Conservation (phyloP, 1,140 invertebrate species). For the Zaprionus vittiger region DNA sequence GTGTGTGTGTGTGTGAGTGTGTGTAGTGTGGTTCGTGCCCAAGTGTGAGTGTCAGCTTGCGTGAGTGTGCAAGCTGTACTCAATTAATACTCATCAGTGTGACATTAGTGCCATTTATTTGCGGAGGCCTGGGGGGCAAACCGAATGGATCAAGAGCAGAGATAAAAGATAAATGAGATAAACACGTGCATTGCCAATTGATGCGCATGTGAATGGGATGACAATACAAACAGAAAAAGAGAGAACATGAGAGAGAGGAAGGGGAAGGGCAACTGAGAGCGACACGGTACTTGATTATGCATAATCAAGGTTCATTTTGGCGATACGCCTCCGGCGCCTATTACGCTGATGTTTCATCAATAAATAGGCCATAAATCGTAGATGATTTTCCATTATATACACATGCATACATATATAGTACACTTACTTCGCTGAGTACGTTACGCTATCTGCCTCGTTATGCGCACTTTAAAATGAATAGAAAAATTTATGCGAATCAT, state of each 20-base stretch:
- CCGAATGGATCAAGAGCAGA: conserved; percentile 42
- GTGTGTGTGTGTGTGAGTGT: conserved; percentile 4
- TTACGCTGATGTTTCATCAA: conserved; percentile 39
- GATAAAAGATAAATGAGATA: conserved; percentile 57
- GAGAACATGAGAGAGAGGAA: not conserved
- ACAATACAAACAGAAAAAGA: not conserved
- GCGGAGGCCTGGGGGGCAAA: conserved; percentile 15
- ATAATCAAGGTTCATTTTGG: conserved; percentile 61
- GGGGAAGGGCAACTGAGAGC: not conserved
- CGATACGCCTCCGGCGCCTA: conserved; percentile 21
- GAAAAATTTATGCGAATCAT: conserved; percentile 43
- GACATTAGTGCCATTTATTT: conserved; percentile 77
- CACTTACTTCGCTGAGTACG: not conserved
- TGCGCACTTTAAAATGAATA: conserved; percentile 58
- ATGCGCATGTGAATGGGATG: conserved; percentile 21
- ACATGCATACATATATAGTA: not conserved
- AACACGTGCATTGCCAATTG: conserved; percentile 69
- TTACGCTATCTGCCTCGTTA: conserved; percentile 3
- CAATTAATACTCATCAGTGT: conserved; percentile 82
- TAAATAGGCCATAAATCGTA: conserved; percentile 63
- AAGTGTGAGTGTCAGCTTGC: conserved; percentile 15
- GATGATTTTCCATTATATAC: conserved; percentile 30
- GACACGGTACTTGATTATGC: conserved; percentile 22
- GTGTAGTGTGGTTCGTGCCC: conserved; percentile 9
- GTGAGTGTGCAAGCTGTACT: conserved; percentile 62